Evolutionary conservation across 2,797 vertebrate genomes (phyloP).

Genomic region (Danio tinwini): DNA sequence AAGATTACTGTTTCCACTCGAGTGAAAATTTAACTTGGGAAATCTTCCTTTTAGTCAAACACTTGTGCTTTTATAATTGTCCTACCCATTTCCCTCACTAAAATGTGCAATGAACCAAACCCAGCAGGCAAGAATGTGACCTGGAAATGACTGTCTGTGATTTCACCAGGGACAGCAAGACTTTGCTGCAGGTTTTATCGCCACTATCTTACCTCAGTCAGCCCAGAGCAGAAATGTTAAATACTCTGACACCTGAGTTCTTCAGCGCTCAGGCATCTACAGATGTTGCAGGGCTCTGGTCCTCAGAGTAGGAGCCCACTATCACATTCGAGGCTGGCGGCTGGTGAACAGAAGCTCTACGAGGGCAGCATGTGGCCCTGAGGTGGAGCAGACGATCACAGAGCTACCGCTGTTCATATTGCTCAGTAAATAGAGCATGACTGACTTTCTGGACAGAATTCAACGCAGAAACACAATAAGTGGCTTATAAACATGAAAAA

Average conservation of each 20-base stretch:
- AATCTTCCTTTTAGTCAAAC: constrained; percentile 41
- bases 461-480: constrained; percentile 37
- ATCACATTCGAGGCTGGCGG: constrained; percentile 49
- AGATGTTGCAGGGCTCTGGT: constrained; percentile 50
- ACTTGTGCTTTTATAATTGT: constrained; percentile 29
- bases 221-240: constrained; percentile 44
- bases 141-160: constrained; percentile 43
- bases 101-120: constrained; percentile 47
- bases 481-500: constrained; percentile 42
- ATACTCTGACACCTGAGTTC: constrained; percentile 57
- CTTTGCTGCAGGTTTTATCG: constrained; percentile 23
- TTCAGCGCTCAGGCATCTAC: constrained; percentile 27
- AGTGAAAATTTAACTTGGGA: constrained; percentile 21
- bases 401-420: constrained; percentile 24
- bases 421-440: constrained; percentile 49
- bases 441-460: constrained; percentile 45
- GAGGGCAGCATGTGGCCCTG: constrained; percentile 43
- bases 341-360: constrained; percentile 36
- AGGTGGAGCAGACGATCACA: constrained; percentile 29
- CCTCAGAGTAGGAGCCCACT: constrained; percentile 38
- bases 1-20: too few relatives aligned
- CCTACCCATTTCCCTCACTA: constrained; percentile 42
- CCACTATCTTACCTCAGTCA: not conserved
- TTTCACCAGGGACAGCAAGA: constrained; percentile 30
- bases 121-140: constrained; percentile 4